These are phyloP conservation scores for Lepus townsendii DNA, from an alignment of 2,797 vertebrate genomes.

Conservation along the genomic window DNA sequence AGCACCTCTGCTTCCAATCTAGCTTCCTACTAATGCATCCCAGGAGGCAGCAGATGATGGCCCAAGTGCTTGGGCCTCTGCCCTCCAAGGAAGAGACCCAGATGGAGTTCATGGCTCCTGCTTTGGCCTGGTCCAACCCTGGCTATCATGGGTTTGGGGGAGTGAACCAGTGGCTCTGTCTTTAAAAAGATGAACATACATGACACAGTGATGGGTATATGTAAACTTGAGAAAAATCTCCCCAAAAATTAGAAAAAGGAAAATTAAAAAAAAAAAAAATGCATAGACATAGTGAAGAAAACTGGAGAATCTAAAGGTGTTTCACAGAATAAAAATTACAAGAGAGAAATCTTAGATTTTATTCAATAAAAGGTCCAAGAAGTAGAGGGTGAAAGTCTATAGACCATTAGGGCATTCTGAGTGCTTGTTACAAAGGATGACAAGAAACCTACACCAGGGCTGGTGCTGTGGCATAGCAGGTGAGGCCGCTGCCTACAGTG, in stretches of 20 bases:
- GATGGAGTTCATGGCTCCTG: too few species aligned
- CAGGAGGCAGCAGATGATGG: too few species aligned
- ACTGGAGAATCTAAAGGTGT: not conserved
- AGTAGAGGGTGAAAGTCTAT: not conserved
- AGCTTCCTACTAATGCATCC: too few species aligned
- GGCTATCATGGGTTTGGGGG: too few species aligned
- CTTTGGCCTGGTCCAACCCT: too few species aligned
- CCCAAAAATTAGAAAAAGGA: not conserved
- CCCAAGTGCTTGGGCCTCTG: too few species aligned
- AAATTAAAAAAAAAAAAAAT: not conserved
- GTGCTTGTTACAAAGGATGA: not conserved
- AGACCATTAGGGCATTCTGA: not conserved
- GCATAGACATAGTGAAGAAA: not conserved
- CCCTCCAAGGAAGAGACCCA: too few species aligned
- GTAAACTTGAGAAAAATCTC: not conserved
- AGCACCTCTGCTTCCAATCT: too few species aligned
- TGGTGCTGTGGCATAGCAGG: too few species aligned
- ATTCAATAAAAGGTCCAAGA: slow-evolving; percentile 13
- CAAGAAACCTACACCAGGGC: not conserved
- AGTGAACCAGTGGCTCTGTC: too few species aligned
- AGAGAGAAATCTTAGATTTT: not conserved
- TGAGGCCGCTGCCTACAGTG: too few species aligned
- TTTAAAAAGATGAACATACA: too few species aligned
- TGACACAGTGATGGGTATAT: not conserved
- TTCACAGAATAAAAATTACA: not conserved